Conservation (phyloP, 2,888 invertebrate genomes). For the Tinea semifulvella region DNA sequence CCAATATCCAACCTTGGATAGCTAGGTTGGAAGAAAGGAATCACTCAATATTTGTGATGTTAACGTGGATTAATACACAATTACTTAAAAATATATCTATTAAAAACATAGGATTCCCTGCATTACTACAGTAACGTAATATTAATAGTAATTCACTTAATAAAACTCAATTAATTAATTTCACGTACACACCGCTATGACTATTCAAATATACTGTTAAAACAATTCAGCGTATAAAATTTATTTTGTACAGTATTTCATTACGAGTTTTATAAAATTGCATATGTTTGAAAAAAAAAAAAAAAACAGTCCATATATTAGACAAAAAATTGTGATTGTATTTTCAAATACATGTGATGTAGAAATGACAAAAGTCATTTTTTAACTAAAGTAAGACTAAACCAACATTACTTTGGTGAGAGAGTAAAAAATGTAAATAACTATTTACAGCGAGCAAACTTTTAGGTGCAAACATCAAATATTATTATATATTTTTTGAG, state of each 20-base stretch:
- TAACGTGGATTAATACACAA: not conserved
- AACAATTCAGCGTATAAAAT: constrained; percentile 1
- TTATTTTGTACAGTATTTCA: not conserved
- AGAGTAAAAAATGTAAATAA: constrained; percentile 17
- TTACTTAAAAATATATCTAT: not conserved
- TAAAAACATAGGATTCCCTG: not conserved
- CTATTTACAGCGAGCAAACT: constrained; percentile 19
- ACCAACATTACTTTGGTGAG: constrained; percentile 1
- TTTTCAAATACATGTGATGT: constrained; percentile 3
- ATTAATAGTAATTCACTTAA: not conserved
- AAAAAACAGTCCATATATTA: not conserved
- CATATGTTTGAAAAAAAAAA: not conserved
- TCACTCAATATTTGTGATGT: not conserved
- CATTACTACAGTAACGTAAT: not conserved
- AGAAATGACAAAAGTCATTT: not conserved
- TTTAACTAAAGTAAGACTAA: not conserved
- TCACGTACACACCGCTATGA: not conserved
- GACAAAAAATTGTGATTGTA: not conserved
- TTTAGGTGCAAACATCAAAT: constrained; percentile 5
- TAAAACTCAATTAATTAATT: not conserved
- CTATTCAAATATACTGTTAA: not conserved
- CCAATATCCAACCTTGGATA: too few species aligned
- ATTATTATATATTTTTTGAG: constrained; percentile 9
- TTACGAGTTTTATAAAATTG: not conserved
- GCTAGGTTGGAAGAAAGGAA: too few species aligned